Evolutionary conservation across 2,888 invertebrate species (phyloP).

Genomic region (Zygaena filipendulae): DNA sequence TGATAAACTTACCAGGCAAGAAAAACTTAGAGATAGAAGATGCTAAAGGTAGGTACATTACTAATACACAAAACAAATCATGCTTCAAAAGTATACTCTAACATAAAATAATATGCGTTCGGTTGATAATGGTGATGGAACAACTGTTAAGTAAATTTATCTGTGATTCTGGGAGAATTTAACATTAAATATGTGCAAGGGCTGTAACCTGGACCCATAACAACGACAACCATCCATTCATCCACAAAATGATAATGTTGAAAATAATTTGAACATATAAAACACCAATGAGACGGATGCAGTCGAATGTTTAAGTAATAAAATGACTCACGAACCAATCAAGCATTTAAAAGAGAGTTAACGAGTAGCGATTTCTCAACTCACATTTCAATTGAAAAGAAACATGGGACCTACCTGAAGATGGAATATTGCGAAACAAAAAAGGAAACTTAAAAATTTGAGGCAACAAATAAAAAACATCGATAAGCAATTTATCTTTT

Average conservation of each 20-base stretch:
- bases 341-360: slow-evolving; percentile 32
- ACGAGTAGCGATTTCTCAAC: slow-evolving; percentile 25
- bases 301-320: slow-evolving; percentile 35
- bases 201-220: slow-evolving; percentile 67
- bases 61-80: slow-evolving; percentile 49
- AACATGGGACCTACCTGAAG: slow-evolving; percentile 18
- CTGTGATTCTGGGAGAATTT: slow-evolving; percentile 40
- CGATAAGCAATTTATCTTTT: slow-evolving; percentile 65
- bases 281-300: slow-evolving; percentile 55
- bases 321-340: slow-evolving; percentile 33
- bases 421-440: slow-evolving; percentile 23
- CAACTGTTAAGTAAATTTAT: slow-evolving; percentile 64
- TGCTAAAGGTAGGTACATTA: no score
- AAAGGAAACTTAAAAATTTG: slow-evolving; percentile 29
- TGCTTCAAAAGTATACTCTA: slow-evolving; percentile 50
- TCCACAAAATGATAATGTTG: slow-evolving; percentile 36
- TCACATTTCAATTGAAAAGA: slow-evolving; percentile 43
- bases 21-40: no score
- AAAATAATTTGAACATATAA: slow-evolving; percentile 42
- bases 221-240: slow-evolving; percentile 61
- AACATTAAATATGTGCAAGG: slow-evolving; percentile 32
- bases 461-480: slow-evolving; percentile 50
- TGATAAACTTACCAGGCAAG: no score
- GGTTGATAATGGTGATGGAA: slow-evolving; percentile 29
- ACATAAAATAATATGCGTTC: slow-evolving; percentile 50